Evolutionary conservation across 2,113 vertebrate species (phyloP), one percentile per base, ranked within the genome.

Genomic region (Falcunculus frontatus): DNA sequence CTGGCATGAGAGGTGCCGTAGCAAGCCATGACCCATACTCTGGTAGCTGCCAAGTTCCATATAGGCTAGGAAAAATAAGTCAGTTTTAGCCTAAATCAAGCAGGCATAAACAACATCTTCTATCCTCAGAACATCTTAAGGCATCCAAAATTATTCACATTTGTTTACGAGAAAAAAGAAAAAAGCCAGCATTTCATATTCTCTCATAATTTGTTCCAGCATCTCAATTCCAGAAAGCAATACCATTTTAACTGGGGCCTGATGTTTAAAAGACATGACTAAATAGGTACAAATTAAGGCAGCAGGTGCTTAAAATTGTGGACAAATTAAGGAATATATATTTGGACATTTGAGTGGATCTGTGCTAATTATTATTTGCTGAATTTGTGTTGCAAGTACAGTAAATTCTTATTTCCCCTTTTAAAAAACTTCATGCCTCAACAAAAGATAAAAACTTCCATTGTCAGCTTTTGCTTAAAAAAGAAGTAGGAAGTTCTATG

Each of bases 391-490:
- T 63, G 49, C 69, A 73, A 91, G 13, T 50, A 56, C 65, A 83
- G 84, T 80, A 87, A 87, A 64, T 88, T 59, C 68, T 49, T 72
- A 26, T 84, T 97, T 89, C 87, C 65, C 13, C 37, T 93, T 93
- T 87, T 91, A 62, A 14, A 73, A 90, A 94, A 64, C n/a, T 75
- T 89, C 11, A 68, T 64, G 46, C 47, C 47, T 96, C 41, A 65
- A 95, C 72, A 83, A 70, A 96, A 68, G 91, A 76, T 82, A 80
- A 89, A 78, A 97, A 88, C 47, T 82, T 81, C 42, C 21, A 46
- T 41, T 65, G 95, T 95, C 95, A 96, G 93, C 91, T 76, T 95
- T 93, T 96, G 32, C 67, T 94, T 95, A 63, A 95, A 94, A 96
- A 96, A 96, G 95, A 96, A 96, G 39, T 90, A 94, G 95, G 96